Percentiles rank a stretch among this genome's conserved stretches.
Conservation (phyloP, 2,113 vertebrate species). For the Atlantisia rogersi region DNA sequence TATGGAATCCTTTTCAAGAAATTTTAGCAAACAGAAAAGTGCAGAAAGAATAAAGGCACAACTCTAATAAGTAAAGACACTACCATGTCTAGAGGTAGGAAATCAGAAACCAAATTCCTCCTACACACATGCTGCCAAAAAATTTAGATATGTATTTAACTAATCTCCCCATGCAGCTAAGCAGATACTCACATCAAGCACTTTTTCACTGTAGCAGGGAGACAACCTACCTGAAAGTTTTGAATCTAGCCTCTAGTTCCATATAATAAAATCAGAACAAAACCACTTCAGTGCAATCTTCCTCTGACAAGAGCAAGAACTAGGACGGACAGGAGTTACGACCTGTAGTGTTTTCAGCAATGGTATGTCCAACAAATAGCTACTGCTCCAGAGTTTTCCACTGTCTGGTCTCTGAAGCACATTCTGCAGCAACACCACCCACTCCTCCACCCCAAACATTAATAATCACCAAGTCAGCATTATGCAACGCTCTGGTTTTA, state of each 20-base stretch:
- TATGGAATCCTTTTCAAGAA: not conserved
- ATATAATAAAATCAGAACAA: not conserved
- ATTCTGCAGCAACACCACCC: not conserved
- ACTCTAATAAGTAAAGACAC: not conserved
- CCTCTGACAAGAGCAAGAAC: not conserved
- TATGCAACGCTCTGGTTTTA: not conserved
- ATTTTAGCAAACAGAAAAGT: not conserved
- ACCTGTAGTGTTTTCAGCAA: not conserved
- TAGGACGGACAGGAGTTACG: rapidly evolving
- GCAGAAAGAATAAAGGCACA: not conserved
- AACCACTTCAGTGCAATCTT: not conserved
- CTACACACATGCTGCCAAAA: not conserved
- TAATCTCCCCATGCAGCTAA: not conserved
- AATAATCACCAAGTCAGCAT: not conserved
- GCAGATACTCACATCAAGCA: not conserved
- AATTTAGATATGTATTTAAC: not conserved
- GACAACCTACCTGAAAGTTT: not conserved
- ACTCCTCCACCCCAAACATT: too few species aligned
- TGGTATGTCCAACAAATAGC: not conserved
- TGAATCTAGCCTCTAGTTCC: not conserved
- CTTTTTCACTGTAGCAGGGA: not conserved
- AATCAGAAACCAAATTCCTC: not conserved
- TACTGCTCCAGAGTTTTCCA: not conserved
- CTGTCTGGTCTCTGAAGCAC: not conserved
- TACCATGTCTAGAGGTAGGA: not conserved